Conservation (phyloP, 2,888 invertebrate species). For the Leptopilina drosophilae region DNA sequence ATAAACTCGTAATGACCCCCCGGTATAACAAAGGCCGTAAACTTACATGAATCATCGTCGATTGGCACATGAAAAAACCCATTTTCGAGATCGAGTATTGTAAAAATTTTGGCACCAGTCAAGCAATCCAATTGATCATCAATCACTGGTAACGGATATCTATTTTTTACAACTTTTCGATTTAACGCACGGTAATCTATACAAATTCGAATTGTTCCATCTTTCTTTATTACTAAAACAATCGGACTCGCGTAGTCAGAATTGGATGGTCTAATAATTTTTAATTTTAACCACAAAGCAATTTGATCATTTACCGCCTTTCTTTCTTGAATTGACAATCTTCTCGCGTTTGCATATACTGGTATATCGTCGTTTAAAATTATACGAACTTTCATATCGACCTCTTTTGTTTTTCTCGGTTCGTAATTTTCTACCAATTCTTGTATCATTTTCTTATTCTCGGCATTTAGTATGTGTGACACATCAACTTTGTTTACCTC, state of each 20-base stretch:
- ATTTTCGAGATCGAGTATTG: conserved; percentile 38
- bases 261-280: conserved; percentile 63
- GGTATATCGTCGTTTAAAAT: conserved; percentile 64
- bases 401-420: conserved; percentile 47
- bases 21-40: conserved; percentile 45
- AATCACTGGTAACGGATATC: conserved; percentile 47
- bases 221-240: conserved; percentile 63
- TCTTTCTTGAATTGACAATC: conserved; percentile 59
- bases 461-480: conserved; percentile 31
- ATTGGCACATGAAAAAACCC: conserved; percentile 45
- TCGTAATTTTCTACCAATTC: conserved; percentile 27
- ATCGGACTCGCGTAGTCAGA: conserved; percentile 69
- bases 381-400: conserved; percentile 62
- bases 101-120: conserved; percentile 32
- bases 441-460: background rate
- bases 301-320: conserved; percentile 64
- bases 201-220: conserved; percentile 64
- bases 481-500: conserved; percentile 38
- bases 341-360: conserved; percentile 58
- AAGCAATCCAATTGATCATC: conserved; percentile 45
- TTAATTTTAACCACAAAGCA: conserved; percentile 64
- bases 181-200: conserved; percentile 73
- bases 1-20: conserved; percentile 47
- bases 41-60: conserved; percentile 7
- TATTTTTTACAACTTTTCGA: conserved; percentile 61